Conservation (phyloP, 2,888 invertebrate species). For the Heliconius ethilla region DNA sequence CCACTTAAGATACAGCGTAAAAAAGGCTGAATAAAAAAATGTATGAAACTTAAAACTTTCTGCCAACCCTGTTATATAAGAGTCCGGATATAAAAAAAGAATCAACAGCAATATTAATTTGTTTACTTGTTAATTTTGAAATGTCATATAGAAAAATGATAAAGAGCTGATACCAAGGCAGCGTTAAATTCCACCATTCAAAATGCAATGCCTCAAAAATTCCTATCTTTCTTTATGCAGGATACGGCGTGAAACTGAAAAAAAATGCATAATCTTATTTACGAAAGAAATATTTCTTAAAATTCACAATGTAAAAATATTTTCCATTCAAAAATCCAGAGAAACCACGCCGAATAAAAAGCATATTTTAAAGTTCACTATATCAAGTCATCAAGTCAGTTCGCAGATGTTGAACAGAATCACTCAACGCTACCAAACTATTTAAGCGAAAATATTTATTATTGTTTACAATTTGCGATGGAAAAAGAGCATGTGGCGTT, state of each 20-base stretch:
- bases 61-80: too few relatives aligned
- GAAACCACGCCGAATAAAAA: not conserved
- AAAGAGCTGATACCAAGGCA: too few relatives aligned
- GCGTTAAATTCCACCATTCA: too few relatives aligned
- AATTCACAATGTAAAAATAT: not conserved
- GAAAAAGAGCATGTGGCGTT: constrained; percentile 47
- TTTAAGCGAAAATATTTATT: constrained; percentile 42
- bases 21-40: too few relatives aligned
- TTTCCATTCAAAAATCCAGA: not conserved
- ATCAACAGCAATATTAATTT: too few relatives aligned
- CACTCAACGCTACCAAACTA: constrained; percentile 46
- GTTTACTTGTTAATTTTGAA: too few relatives aligned
- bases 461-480: constrained; percentile 42
- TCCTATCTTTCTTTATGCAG: too few relatives aligned
- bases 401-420: constrained; percentile 32
- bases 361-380: constrained; percentile 15
- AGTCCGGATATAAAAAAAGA: too few relatives aligned
- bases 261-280: not conserved
- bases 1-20: too few relatives aligned
- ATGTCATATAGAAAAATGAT: too few relatives aligned
- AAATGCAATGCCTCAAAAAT: too few relatives aligned
- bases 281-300: not conserved
- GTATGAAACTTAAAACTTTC: too few relatives aligned
- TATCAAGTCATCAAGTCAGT: constrained; percentile 3
- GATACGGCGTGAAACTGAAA: not conserved